Base-by-base conservation (phyloP, 2,113 vertebrate genomes). In the Erpornis zantholeuca region DNA sequence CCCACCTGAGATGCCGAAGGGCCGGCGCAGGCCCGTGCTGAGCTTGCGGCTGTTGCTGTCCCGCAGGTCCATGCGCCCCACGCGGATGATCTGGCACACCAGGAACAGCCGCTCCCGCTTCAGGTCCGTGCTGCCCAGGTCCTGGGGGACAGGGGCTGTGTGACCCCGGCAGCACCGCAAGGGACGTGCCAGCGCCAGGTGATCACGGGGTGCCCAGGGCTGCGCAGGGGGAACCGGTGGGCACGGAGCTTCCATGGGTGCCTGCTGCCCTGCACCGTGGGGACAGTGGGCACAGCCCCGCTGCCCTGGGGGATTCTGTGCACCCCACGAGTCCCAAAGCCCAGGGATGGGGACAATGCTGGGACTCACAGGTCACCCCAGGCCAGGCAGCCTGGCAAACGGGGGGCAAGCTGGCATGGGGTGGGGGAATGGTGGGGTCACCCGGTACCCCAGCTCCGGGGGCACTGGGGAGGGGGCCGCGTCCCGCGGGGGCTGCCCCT, bases 21-120 rank as follows among this genome's bases (percentile, higher is more conserved):
- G 96, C 7, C 97, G 70, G 25, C 96, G 92, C 66, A 97, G 88
- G 6, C 97, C 97, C 0, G 86, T 96, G 82, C 96, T 97, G 72
- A 96, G 91, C 78, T 96, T 97, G 72, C 94, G 90, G 68, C 86
- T 90, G 71, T 82, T 70, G 82, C 86, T 54, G 17, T 97, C 96
- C 12, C 94, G 92, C 31, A 97, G 96, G 52, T 97, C 97, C 97
- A 97, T 97, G 29, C 96, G 89, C 4, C 96, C 97, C 54, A 96
- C 84, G 3, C 97, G 93, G 88, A 97, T 91, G 86, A 97, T 97
- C 64, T 97, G 97, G 71, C 97, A 97, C 83, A 97, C 97, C 70
- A 97, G 82, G 86, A 96, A 96, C 14, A 97, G 88, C 75, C 76
- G 87, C 83, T 97, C 97, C 40, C 97, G 75, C 36, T 94, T 88